phyloP scores from a whole-genome alignment of 2,113 vertebrate genomes.

The Anser cygnoides region DNA sequence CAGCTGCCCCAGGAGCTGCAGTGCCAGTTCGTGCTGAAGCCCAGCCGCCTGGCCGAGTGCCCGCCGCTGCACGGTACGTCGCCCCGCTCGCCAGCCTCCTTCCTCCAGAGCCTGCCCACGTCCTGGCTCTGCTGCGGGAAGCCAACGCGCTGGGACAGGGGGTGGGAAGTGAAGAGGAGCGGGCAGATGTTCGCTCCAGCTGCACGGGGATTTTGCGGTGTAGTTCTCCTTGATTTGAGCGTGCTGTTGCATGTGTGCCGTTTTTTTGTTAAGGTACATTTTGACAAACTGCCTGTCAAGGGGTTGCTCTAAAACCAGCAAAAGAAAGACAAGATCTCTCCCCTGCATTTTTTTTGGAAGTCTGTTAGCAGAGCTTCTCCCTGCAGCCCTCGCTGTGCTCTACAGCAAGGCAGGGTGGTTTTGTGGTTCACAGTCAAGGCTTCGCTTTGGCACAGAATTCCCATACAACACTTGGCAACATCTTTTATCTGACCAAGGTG shows the following conservation, averaged over 20 bases:
- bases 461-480: neutral
- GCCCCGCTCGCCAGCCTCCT: neutral
- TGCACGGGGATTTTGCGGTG: neutral
- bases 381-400: neutral
- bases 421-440: neutral
- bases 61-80: conserved; percentile 81
- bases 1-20: conserved; percentile 89
- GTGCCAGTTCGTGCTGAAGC: conserved; percentile 95
- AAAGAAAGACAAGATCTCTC: neutral
- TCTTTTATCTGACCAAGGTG: neutral
- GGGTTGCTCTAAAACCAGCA: neutral
- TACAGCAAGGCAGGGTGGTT: neutral
- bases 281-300: conserved; percentile 47
- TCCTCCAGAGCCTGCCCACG: neutral
- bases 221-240: neutral
- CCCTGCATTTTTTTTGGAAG: neutral
- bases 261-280: neutral
- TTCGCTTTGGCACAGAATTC: neutral
- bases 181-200: neutral
- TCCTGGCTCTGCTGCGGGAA: neutral
- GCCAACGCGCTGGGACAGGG: neutral
- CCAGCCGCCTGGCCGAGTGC: conserved; percentile 74
- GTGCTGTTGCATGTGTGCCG: neutral
- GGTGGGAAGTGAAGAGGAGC: neutral
- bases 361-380: neutral